These are phyloP conservation scores for Oegoconia quadripuncta DNA, from an alignment of 2,888 invertebrate species.

Conservation along the genomic window DNA sequence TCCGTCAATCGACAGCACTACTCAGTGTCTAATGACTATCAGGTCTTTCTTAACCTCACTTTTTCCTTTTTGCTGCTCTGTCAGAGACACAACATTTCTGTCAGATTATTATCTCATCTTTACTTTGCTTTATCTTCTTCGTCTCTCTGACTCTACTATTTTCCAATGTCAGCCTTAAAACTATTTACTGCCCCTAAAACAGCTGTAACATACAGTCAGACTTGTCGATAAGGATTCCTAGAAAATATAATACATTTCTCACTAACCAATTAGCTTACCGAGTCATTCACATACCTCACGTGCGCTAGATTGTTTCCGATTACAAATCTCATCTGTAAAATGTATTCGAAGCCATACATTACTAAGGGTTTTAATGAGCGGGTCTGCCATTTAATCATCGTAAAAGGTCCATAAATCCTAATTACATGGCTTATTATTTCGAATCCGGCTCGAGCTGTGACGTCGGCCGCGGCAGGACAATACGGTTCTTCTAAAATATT, in stretches of 20 bases:
- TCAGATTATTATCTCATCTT: too few relatives aligned
- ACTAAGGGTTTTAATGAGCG: slow-evolving; percentile 47
- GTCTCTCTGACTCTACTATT: too few relatives aligned
- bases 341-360: slow-evolving; percentile 43
- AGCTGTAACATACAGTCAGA: too few relatives aligned
- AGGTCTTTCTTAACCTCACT: too few relatives aligned
- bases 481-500: slow-evolving; percentile 47
- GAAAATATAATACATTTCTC: slow-evolving; percentile 2
- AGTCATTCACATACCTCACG: slow-evolving; percentile 16
- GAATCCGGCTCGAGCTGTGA: slow-evolving; percentile 50
- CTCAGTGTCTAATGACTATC: too few relatives aligned
- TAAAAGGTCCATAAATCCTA: slow-evolving; percentile 68
- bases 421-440: slow-evolving; percentile 73
- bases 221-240: neutral
- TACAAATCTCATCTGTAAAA: slow-evolving; percentile 46
- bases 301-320: slow-evolving; percentile 19
- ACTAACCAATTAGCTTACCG: slow-evolving; percentile 16
- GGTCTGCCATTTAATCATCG: slow-evolving; percentile 58
- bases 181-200: too few relatives aligned
- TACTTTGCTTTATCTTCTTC: too few relatives aligned
- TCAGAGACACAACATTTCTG: too few relatives aligned
- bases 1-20: too few relatives aligned
- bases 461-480: slow-evolving; percentile 52
- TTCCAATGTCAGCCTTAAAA: too few relatives aligned
- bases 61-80: too few relatives aligned